Evolutionary conservation across 2,113 vertebrate genomes (phyloP).

Genomic region (Amphiprion percula): DNA sequence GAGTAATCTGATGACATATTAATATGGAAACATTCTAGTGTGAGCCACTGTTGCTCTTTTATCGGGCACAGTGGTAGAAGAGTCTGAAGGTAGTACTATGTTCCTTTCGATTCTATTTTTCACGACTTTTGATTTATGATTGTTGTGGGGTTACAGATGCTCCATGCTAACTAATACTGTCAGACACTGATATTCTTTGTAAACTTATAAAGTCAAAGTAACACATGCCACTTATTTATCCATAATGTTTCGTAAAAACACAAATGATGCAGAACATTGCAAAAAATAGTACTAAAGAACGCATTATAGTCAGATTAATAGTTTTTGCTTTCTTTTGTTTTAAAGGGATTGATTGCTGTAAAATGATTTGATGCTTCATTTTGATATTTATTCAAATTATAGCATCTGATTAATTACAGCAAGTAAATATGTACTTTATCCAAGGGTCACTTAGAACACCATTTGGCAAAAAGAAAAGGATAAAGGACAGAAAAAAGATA

Average conservation of each 20-base stretch:
- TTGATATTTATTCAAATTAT: constrained; percentile 5
- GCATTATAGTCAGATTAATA: no score
- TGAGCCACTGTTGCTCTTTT: neutral
- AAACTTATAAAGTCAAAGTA: no score
- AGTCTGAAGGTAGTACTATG: constrained; percentile 9
- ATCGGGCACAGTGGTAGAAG: neutral
- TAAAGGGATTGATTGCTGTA: neutral
- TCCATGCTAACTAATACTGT: no score
- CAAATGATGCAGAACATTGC: neutral
- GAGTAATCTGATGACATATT: neutral
- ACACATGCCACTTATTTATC: no score
- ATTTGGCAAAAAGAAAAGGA: neutral
- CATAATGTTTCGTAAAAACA: no score
- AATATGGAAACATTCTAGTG: neutral
- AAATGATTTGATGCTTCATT: neutral
- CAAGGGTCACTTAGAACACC: neutral
- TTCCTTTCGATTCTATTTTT: neutral
- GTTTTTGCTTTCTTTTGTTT: neutral
- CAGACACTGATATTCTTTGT: no score
- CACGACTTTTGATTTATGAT: neutral
- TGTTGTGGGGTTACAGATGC: neutral
- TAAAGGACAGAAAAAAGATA: neutral
- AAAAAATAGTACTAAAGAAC: neutral
- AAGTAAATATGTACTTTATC: neutral
- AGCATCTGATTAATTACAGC: neutral